Percentiles rank a stretch among this genome's conserved stretches.
Evolutionary conservation across 2,888 invertebrate genomes (phyloP).

Genomic region (Anaspis maculata): DNA sequence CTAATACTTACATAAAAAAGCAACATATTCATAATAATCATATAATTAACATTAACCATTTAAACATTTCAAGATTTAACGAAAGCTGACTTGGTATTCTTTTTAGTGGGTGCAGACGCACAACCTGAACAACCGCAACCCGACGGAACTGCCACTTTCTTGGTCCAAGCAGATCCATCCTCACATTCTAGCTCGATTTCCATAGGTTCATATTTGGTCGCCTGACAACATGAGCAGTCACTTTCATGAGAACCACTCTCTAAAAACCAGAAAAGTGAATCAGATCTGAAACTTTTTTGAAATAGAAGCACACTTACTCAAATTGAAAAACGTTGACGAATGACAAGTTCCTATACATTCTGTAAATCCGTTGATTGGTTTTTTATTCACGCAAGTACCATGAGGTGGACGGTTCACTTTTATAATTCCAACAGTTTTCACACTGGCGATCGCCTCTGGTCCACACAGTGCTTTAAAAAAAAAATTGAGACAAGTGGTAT

Average conservation of each 20-base stretch:
- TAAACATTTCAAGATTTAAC: slow-evolving; percentile 5
- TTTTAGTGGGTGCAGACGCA: slow-evolving; percentile 9
- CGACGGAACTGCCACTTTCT: slow-evolving; percentile 36
- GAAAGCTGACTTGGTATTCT: slow-evolving; percentile 2
- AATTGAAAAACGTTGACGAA: slow-evolving; percentile 61
- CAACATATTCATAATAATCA: too few species aligned
- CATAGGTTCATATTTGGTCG: slow-evolving; percentile 26
- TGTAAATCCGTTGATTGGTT: slow-evolving; percentile 52
- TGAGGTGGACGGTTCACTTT: slow-evolving; percentile 41
- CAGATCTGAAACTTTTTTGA: neutral
- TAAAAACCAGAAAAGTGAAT: slow-evolving; percentile 25
- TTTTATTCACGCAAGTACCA: slow-evolving; percentile 57
- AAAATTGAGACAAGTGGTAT: too few species aligned
- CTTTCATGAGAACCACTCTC: slow-evolving; percentile 50
- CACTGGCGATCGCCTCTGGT: slow-evolving; percentile 46
- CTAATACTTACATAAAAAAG: too few species aligned
- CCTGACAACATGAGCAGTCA: slow-evolving; percentile 49
- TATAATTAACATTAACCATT: too few species aligned
- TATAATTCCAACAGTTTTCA: slow-evolving; percentile 53
- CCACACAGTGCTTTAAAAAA: slow-evolving; percentile 36
- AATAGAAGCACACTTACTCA: slow-evolving; percentile 44
- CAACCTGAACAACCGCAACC: slow-evolving; percentile 37
- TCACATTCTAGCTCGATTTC: slow-evolving; percentile 35
- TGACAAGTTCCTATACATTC: slow-evolving; percentile 65
- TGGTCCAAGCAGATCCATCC: slow-evolving; percentile 32